A percentile compares a stretch with the other conserved stretches of the same genome.
Evolutionary conservation across 2,797 vertebrate species (phyloP).

Genomic region (Enteromius thamalakanensis): DNA sequence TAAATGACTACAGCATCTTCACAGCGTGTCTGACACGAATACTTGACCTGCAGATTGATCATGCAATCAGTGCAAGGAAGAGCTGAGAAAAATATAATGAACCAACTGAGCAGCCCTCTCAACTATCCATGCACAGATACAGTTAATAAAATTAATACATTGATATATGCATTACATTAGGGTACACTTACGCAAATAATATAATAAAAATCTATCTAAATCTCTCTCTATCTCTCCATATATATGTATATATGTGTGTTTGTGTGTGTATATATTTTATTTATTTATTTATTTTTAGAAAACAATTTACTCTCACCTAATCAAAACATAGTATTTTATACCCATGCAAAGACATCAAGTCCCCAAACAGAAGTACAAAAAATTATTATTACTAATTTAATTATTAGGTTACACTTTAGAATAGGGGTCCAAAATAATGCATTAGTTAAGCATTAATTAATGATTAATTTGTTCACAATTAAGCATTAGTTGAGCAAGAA

Average conservation of each 20-base stretch:
- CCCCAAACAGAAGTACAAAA: neutral
- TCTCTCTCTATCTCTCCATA: too few species aligned
- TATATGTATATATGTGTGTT: too few species aligned
- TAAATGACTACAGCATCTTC: slow-evolving; percentile 38
- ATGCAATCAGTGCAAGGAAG: neutral
- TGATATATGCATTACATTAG: neutral
- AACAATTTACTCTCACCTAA: neutral
- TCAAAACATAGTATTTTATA: neutral
- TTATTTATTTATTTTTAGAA: neutral
- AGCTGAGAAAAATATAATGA: neutral
- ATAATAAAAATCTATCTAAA: neutral
- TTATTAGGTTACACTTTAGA: too few species aligned
- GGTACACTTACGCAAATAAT: neutral
- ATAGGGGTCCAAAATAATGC: too few species aligned
- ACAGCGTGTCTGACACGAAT: slow-evolving; percentile 15
- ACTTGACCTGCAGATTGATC: slow-evolving; percentile 39
- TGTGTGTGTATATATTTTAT: too few species aligned
- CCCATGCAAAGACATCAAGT: neutral
- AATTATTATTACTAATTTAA: too few species aligned
- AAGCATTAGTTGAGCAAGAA: too few species aligned
- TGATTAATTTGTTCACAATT: too few species aligned
- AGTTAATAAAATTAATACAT: neutral
- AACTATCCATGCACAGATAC: slow-evolving; percentile 1
- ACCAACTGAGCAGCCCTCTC: neutral
- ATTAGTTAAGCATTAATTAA: too few species aligned